Conservation (phyloP, 1,140 invertebrate species). For the Lethocerus indicus region DNA sequence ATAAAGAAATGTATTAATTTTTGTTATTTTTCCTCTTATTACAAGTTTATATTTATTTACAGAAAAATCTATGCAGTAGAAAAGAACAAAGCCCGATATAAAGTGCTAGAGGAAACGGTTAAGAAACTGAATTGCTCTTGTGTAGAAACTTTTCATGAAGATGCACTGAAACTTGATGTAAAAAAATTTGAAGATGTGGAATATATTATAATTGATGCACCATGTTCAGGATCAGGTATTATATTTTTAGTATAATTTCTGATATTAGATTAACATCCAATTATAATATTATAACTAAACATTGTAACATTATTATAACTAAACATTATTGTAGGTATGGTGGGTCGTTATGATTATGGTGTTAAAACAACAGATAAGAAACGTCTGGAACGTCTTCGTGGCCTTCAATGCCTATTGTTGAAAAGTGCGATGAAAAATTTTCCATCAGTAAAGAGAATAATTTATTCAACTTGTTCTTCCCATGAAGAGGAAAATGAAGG, state of each 20-base stretch:
- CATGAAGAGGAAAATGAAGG: no score
- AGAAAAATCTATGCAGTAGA: constrained; percentile 65
- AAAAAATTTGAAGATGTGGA: constrained; percentile 46
- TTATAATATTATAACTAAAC: no score
- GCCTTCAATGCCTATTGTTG: no score
- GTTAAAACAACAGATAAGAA: no score
- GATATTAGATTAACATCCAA: background rate
- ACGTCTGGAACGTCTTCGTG: no score
- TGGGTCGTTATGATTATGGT: no score
- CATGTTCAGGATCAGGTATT: constrained; percentile 84
- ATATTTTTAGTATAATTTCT: background rate
- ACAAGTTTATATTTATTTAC: constrained; percentile 7
- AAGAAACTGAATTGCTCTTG: constrained; percentile 40
- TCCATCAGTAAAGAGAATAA: no score
- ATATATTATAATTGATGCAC: constrained; percentile 88
- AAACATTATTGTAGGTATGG: no score
- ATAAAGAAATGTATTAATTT: background rate
- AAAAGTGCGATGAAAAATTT: no score
- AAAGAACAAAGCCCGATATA: constrained; percentile 41
- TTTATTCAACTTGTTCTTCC: no score
- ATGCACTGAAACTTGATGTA: constrained; percentile 49
- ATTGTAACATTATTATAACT: no score
- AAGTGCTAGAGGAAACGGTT: constrained; percentile 42
- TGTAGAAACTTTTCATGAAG: constrained; percentile 43
- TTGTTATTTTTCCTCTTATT: constrained; percentile 6